Conservation (phyloP, 2,888 invertebrate species). For the Rhabditoides inermis region DNA sequence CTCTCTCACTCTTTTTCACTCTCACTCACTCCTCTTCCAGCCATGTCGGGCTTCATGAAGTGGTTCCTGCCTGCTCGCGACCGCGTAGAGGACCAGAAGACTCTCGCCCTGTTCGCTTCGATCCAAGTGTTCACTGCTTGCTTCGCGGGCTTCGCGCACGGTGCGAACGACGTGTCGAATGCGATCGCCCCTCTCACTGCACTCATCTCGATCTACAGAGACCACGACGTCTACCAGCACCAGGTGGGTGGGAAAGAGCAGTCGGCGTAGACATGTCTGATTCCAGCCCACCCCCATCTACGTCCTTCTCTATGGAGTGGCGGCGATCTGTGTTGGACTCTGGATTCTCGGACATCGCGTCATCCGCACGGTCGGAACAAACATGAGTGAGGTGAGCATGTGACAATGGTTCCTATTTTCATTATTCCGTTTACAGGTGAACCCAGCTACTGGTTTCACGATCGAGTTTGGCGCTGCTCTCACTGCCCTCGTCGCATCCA, state of each 20-base stretch:
- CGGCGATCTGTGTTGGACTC: slow-evolving; percentile 84
- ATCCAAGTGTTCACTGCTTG: slow-evolving; percentile 90
- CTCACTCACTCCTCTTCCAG: not conserved
- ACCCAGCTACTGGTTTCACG: slow-evolving; percentile 71
- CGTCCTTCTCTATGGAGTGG: slow-evolving; percentile 81
- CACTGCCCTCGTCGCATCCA: slow-evolving; percentile 88
- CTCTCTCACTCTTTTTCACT: too few species aligned
- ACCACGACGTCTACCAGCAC: slow-evolving; percentile 68
- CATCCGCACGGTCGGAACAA: slow-evolving; percentile 90
- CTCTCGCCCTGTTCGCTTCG: slow-evolving; percentile 69
- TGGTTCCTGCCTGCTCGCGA: slow-evolving; percentile 33
- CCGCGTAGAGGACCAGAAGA: slow-evolving; percentile 24
- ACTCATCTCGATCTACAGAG: slow-evolving; percentile 79
- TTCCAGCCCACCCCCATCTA: slow-evolving; percentile 78
- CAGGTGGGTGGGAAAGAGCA: slow-evolving; percentile 74
- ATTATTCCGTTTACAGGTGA: not conserved
- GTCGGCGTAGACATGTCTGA: slow-evolving; percentile 82
- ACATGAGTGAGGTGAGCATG: slow-evolving; percentile 76
- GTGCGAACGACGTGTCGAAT: slow-evolving; percentile 97
- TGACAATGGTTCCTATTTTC: slow-evolving; percentile 14
- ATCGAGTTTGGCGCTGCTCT: slow-evolving; percentile 92
- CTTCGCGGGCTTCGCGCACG: slow-evolving; percentile 98
- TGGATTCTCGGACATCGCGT: slow-evolving; percentile 92
- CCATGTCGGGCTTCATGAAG: slow-evolving; percentile 15
- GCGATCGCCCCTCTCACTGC: slow-evolving; percentile 94